These are phyloP conservation scores for Scaptomyza parva DNA, from an alignment of 2,888 invertebrate genomes.

Conservation along the genomic window DNA sequence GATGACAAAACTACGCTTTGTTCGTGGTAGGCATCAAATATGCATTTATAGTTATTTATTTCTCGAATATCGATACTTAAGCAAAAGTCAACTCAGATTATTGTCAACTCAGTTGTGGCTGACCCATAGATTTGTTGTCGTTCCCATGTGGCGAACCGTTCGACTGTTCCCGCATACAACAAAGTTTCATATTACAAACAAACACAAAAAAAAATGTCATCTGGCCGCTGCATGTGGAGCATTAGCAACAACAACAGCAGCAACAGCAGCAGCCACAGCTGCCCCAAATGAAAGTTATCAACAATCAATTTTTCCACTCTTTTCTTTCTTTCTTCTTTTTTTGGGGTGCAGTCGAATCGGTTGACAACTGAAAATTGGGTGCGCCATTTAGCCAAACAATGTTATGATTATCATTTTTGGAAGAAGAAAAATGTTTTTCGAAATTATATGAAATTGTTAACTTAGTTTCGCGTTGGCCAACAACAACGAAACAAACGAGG, in stretches of 20 bases:
- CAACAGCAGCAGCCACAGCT: too few species aligned
- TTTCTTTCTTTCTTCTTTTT: not conserved
- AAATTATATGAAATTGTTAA: slow-evolving; percentile 23
- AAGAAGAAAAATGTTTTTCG: not conserved
- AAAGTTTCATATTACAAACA: slow-evolving; percentile 58
- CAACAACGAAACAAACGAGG: not conserved
- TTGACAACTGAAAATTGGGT: slow-evolving; percentile 60
- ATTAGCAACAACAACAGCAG: slow-evolving; percentile 31
- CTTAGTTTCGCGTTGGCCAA: slow-evolving; percentile 8
- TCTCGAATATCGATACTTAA: slow-evolving; percentile 22
- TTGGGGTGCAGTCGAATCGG: slow-evolving; percentile 56
- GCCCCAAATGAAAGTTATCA: slow-evolving; percentile 65
- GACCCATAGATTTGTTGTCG: slow-evolving; percentile 27
- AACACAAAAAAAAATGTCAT: slow-evolving; percentile 43
- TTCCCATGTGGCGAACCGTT: slow-evolving; percentile 58
- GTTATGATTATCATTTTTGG: slow-evolving; percentile 13
- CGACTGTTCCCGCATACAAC: slow-evolving; percentile 33
- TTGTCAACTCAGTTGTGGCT: slow-evolving; percentile 30
- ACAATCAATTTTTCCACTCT: slow-evolving; percentile 16
- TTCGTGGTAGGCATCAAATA: slow-evolving; percentile 23
- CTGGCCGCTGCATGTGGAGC: slow-evolving; percentile 63
- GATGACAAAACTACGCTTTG: slow-evolving; percentile 54
- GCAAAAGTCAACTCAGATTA: slow-evolving; percentile 18
- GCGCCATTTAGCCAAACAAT: slow-evolving; percentile 41
- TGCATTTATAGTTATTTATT: slow-evolving; percentile 42